phyloP scores from a whole-genome alignment of 2,113 vertebrate species.

The Triplophysa tibetana region DNA sequence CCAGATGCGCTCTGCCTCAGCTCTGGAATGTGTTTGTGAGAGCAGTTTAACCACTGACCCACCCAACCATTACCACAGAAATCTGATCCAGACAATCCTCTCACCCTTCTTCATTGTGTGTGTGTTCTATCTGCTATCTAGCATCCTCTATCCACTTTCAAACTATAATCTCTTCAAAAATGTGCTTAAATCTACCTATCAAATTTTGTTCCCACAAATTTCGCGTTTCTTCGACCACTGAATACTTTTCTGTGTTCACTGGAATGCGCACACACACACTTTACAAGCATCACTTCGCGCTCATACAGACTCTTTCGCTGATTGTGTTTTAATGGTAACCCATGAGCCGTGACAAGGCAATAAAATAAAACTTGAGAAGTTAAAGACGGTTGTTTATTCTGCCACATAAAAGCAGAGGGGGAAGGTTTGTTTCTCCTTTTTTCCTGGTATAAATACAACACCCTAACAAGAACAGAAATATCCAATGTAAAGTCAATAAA shows the following conservation, averaged over 20 bases:
- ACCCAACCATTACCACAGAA: slow-evolving; percentile 59
- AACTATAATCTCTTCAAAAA: slow-evolving; percentile 22
- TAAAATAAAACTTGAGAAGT: slow-evolving; percentile 47
- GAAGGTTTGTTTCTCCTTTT: neutral
- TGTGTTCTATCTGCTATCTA: slow-evolving; percentile 33
- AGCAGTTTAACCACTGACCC: slow-evolving; percentile 57
- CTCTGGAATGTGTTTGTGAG: slow-evolving; percentile 59
- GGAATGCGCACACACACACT: slow-evolving; percentile 17
- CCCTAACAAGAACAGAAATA: neutral
- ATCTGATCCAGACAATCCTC: slow-evolving; percentile 55
- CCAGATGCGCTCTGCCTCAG: slow-evolving; percentile 54
- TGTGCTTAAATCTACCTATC: neutral
- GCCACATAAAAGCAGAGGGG: neutral
- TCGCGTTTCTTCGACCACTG: neutral
- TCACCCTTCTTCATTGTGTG: slow-evolving; percentile 40
- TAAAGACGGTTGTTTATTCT: slow-evolving; percentile 31
- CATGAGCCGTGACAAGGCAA: slow-evolving; percentile 40
- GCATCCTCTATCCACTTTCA: slow-evolving; percentile 35
- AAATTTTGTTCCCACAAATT: slow-evolving; percentile 11
- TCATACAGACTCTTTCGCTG: slow-evolving; percentile 27
- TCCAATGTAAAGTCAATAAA: too few species aligned
- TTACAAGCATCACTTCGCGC: slow-evolving; percentile 17
- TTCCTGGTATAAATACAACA: neutral
- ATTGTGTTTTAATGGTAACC: slow-evolving; percentile 45
- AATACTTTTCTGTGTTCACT: neutral